Percentiles rank a stretch among this genome's conserved stretches.
Conservation (phyloP, 2,113 vertebrate genomes). For the Parus major region DNA sequence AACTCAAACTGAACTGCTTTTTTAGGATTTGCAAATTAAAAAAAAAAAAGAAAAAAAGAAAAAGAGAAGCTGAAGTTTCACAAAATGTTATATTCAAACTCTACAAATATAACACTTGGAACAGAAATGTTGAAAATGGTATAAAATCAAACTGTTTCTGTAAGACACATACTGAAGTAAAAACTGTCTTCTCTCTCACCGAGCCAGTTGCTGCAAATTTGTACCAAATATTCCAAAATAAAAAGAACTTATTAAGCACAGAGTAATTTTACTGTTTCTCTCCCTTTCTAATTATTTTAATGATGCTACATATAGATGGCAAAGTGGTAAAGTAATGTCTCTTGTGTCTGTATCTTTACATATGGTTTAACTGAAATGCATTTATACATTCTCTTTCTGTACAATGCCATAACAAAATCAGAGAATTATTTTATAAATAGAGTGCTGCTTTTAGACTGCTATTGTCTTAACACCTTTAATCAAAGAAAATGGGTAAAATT, state of each 20-base stretch:
- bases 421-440: constrained; percentile 21
- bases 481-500: neutral
- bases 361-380: neutral
- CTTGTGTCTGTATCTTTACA: neutral
- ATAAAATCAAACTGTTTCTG: neutral
- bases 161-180: neutral
- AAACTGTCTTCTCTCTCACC: neutral
- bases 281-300: neutral
- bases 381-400: neutral
- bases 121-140: neutral
- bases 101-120: neutral
- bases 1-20: neutral
- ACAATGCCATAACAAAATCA: neutral
- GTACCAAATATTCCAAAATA: neutral
- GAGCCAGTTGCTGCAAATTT: neutral
- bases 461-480: neutral
- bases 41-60: neutral
- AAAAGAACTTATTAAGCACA: neutral
- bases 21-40: neutral
- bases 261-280: neutral
- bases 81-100: neutral
- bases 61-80: neutral
- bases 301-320: neutral
- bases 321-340: neutral
- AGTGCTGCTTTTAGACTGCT: neutral